phyloP scores from a whole-genome alignment of 1,140 invertebrate species.

The Drosophila nannoptera region DNA sequence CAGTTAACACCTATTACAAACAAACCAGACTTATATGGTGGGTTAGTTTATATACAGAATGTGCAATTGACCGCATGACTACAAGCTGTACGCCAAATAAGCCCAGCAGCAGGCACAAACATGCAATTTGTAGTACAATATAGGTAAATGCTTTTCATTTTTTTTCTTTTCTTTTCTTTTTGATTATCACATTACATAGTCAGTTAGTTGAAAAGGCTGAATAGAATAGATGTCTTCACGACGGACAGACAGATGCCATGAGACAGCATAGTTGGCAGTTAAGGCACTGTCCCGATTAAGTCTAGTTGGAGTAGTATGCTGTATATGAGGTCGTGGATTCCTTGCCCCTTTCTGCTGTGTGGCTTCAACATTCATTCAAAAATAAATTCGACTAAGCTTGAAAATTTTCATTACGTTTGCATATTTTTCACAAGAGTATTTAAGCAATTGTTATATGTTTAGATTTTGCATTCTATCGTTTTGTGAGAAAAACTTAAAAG shows the following conservation, averaged over 20 bases:
- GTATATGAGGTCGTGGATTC: constrained; percentile 78
- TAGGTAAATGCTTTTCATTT: constrained; percentile 44
- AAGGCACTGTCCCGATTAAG: background rate
- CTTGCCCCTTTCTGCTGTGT: constrained; percentile 56
- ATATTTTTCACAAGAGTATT: constrained; percentile 64
- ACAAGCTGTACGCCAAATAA: constrained; percentile 67
- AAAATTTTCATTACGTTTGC: constrained; percentile 66
- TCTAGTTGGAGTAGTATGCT: constrained; percentile 56
- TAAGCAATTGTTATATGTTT: constrained; percentile 64
- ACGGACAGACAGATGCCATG: constrained; percentile 36
- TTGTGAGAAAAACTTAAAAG: constrained; percentile 50
- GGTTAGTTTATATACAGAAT: constrained; percentile 67
- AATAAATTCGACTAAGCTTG: constrained; percentile 10
- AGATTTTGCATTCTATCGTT: constrained; percentile 9
- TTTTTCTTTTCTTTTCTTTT: too few species aligned
- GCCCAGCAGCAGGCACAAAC: constrained; percentile 73
- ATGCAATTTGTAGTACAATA: constrained; percentile 59
- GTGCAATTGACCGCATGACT: constrained; percentile 56
- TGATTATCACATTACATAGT: constrained; percentile 34
- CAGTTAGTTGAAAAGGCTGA: constrained; percentile 63
- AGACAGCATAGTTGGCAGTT: constrained; percentile 3
- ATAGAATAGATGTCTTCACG: constrained; percentile 42
- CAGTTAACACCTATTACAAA: constrained; percentile 73
- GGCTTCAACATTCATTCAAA: constrained; percentile 35
- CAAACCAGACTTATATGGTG: constrained; percentile 54